A percentile compares a stretch with the other conserved stretches of the same genome.
Conservation (phyloP, 2,888 invertebrate species). For the Eucriotettix oculatus region DNA sequence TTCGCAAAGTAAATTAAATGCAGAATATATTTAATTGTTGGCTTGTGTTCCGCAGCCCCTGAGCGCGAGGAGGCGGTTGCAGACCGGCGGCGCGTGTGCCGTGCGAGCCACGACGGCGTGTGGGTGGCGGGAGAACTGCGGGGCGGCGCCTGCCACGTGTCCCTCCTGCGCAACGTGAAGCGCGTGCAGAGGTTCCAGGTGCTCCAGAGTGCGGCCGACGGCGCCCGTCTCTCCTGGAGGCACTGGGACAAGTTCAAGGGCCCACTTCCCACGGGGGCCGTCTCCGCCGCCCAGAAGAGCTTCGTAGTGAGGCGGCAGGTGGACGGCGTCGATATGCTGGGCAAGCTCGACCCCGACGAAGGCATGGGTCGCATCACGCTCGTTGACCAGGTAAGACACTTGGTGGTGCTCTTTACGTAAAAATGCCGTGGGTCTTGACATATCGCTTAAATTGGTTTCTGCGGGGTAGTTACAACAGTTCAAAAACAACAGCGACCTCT, state of each 20-base stretch:
- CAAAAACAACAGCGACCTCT: too few species aligned
- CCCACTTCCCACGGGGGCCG: conserved; percentile 46
- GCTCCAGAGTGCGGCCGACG: conserved; percentile 58
- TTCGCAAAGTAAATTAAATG: too few species aligned
- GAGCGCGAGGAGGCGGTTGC: conserved; percentile 20
- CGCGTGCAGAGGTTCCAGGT: conserved; percentile 39
- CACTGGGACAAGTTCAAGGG: conserved; percentile 48
- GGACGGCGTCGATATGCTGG: conserved; percentile 1
- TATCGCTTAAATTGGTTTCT: too few species aligned
- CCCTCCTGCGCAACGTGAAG: conserved; percentile 16
- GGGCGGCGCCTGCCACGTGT: conserved; percentile 21
- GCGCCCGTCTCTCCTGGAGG: conserved; percentile 59
- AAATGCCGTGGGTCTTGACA: too few species aligned
- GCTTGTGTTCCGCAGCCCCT: background rate
- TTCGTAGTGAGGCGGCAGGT: conserved; percentile 32
- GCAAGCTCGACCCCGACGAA: background rate
- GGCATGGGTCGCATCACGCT: conserved; percentile 1
- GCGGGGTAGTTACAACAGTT: too few species aligned
- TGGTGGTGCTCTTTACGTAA: too few species aligned
- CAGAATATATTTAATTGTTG: too few species aligned
- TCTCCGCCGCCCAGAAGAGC: conserved; percentile 29
- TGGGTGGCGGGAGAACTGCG: conserved; percentile 55
- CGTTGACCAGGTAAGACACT: background rate
- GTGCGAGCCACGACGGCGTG: conserved; percentile 51
- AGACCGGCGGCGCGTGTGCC: conserved; percentile 49